phyloP scores from a whole-genome alignment of 1,140 invertebrate genomes.

The Diploscapter pachys region DNA sequence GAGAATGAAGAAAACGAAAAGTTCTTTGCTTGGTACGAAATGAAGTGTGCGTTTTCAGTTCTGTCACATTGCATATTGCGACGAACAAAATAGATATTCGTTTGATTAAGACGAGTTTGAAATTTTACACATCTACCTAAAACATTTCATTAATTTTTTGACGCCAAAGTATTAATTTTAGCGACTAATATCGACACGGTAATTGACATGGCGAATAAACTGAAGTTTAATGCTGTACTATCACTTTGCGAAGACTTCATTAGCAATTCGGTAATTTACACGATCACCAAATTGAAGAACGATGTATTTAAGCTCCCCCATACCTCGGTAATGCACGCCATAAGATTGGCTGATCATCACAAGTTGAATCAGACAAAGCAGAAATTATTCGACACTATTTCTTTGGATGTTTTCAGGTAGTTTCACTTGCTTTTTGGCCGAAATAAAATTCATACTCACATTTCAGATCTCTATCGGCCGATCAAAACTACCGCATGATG shows the following conservation, averaged over 20 bases:
- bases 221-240: neutral
- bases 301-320: neutral
- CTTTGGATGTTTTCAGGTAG: conserved; percentile 15
- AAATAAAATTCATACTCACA: neutral
- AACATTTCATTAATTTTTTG: too few species aligned
- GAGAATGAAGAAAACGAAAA: too few species aligned
- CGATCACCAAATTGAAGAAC: neutral
- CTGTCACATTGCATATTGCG: too few species aligned
- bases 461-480: conserved; percentile 4
- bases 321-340: conserved; percentile 11
- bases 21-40: too few species aligned
- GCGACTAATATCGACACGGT: conserved; percentile 7
- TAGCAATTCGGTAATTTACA: too few species aligned
- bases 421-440: neutral
- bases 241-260: too few species aligned
- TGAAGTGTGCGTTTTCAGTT: too few species aligned
- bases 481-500: conserved; percentile 13
- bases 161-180: neutral
- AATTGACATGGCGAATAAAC: neutral
- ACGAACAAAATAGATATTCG: too few species aligned
- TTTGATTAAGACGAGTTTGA: too few species aligned
- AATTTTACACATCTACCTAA: too few species aligned
- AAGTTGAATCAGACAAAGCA: neutral
- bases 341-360: conserved; percentile 12
- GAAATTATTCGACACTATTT: conserved; percentile 5